Percentiles rank a stretch among this genome's conserved stretches.
phyloP scores from a whole-genome alignment of 1,140 invertebrate genomes.

The Grapholita molesta region DNA sequence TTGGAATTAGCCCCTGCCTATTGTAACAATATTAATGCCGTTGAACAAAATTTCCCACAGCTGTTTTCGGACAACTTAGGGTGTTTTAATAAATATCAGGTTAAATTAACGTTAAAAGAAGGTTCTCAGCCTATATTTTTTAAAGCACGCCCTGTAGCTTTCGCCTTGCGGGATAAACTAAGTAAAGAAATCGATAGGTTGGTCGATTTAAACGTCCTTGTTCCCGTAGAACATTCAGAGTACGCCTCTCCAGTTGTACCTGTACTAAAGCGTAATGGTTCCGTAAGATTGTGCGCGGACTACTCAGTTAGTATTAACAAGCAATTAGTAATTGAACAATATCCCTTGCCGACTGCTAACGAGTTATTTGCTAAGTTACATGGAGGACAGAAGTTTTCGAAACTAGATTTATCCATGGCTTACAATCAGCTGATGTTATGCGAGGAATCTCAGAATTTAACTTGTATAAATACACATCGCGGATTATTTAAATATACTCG shows the following conservation, averaged over 20 bases:
- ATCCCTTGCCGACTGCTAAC: background rate
- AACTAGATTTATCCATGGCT: slow-evolving; percentile 30
- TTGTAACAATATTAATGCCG: too few species aligned
- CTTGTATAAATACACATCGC: slow-evolving; percentile 36
- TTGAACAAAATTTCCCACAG: background rate
- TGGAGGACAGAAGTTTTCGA: slow-evolving; percentile 24
- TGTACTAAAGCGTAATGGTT: background rate
- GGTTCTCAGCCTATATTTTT: background rate
- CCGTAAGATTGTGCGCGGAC: background rate
- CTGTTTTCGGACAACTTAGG: background rate
- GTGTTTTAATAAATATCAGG: background rate
- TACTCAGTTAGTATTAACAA: background rate
- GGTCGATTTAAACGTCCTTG: background rate
- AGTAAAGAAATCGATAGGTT: background rate
- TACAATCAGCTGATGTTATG: slow-evolving; percentile 32
- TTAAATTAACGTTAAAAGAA: background rate
- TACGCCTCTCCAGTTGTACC: background rate
- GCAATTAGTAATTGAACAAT: background rate
- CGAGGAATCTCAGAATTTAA: slow-evolving; percentile 20
- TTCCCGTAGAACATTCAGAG: background rate
- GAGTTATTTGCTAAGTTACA: slow-evolving; percentile 2
- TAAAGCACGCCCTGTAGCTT: background rate
- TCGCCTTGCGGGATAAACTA: background rate
- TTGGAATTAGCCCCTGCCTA: background rate
- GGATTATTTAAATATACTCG: slow-evolving; percentile 34